These are phyloP conservation scores for Ophion ellenae DNA, from an alignment of 2,888 invertebrate species.

Conservation along the genomic window DNA sequence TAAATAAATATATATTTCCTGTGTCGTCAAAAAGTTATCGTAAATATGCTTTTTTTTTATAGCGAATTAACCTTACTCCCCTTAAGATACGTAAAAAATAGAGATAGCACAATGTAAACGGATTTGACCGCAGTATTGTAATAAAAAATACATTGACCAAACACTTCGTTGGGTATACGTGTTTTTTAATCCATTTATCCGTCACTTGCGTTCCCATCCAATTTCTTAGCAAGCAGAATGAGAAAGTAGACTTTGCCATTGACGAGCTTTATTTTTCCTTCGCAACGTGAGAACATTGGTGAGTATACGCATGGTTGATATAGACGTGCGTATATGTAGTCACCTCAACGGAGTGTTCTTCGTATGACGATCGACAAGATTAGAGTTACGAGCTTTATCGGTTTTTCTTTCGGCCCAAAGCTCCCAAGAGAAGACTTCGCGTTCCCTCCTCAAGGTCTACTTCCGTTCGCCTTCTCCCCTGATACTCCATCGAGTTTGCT, in stretches of 20 bases:
- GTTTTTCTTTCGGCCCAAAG: conserved; percentile 54
- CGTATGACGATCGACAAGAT: conserved; percentile 61
- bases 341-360: conserved; percentile 35
- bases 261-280: neutral
- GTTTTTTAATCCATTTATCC: neutral
- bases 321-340: neutral
- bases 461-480: conserved; percentile 7
- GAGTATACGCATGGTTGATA: neutral
- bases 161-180: neutral
- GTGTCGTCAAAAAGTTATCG: too few species aligned
- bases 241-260: conserved; percentile 9
- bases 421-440: conserved; percentile 56
- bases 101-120: neutral
- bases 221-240: neutral
- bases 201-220: neutral
- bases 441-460: conserved; percentile 19
- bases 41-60: too few species aligned
- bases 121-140: too few species aligned
- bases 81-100: neutral
- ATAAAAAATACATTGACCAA: neutral
- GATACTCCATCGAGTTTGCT: conserved; percentile 39
- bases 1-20: too few species aligned
- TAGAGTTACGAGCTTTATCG: conserved; percentile 62
- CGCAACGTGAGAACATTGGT: conserved; percentile 8
- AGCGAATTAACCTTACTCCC: too few species aligned